phyloP scores from a whole-genome alignment of 2,888 invertebrate species.

The Parnassius glacialis region DNA sequence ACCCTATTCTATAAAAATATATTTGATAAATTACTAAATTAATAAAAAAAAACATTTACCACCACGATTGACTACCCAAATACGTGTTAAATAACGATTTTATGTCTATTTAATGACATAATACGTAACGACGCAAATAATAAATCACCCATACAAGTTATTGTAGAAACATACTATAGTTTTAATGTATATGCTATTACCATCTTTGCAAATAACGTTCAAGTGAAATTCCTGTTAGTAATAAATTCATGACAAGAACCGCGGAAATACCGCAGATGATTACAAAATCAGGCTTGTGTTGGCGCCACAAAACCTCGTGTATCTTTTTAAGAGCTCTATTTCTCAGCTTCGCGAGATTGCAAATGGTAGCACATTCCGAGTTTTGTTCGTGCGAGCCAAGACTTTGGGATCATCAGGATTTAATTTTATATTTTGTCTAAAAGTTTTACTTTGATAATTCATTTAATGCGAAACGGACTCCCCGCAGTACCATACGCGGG shows the following conservation, averaged over 20 bases:
- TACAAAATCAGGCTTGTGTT: constrained; percentile 24
- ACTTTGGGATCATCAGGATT: constrained; percentile 7
- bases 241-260: constrained; percentile 23
- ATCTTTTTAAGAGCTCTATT: constrained; percentile 26
- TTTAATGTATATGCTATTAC: background rate
- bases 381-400: constrained; percentile 14
- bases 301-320: constrained; percentile 24
- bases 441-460: background rate
- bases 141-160: too few species aligned
- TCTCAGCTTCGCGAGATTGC: constrained; percentile 19
- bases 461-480: too few species aligned
- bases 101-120: too few species aligned
- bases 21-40: too few species aligned
- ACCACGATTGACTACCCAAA: too few species aligned
- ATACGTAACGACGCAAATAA: too few species aligned
- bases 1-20: too few species aligned
- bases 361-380: constrained; percentile 20
- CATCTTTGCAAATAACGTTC: constrained; percentile 9
- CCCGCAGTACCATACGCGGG: too few species aligned
- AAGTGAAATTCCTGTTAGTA: constrained; percentile 18
- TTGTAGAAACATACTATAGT: too few species aligned
- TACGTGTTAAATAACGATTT: too few species aligned
- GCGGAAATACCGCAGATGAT: constrained; percentile 23
- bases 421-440: constrained; percentile 10
- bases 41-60: too few species aligned